Base-by-base conservation (phyloP, 2,888 invertebrate species). In the Bombyx huttoni region DNA sequence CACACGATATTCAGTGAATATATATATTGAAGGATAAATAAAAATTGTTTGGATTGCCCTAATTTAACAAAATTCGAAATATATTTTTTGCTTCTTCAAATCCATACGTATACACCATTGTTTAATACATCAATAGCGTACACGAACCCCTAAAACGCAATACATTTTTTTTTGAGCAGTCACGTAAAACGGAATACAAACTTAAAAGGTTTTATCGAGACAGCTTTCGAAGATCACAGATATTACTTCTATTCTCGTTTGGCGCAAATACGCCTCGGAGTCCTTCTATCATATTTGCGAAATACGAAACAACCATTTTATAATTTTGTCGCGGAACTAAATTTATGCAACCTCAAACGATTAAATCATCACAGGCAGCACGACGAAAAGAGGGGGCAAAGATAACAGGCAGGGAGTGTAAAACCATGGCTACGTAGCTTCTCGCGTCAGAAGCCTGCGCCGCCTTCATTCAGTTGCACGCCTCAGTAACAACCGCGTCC, bases 311-410 rank as follows among this genome's bases (percentile, higher is more conserved):
- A 40, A 47, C 24, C 46, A 13, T 3, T 9, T 9, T 7, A n/a
- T 14, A 53, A 62, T 58, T 51, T 56, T 54, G 55, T 62, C 56
- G 62, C 70, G 75, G 73, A 75, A 72, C 65, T 67, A 58, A 60
- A 61, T 55, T 56, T 62, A 57, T 58, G 62, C 65, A 75, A 64
- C 74, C 70, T 73, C 65, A 73, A 65, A 71, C 64, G 58, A 72
- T 65, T 68, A 72, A 76, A 75, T 78, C 73, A 70, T 65, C 68
- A 74, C 72, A 75, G 75, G 71, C 71, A 72, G 75, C 71, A 73
- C 56, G 54, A 65, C 49, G 53, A 63, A 68, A 78, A 74, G 82
- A 78, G 78, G 78, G 81, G 75, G 64, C 63, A 58, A 57, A 61
- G 55, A 60, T 35, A 48, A 50, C 51, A 61, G 62, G 58, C 52